A percentile compares a stretch with the other conserved stretches of the same genome.
These are phyloP conservation scores for Cyrtorhinus lividipennis DNA, from an alignment of 1,140 invertebrate species.

Conservation along the genomic window DNA sequence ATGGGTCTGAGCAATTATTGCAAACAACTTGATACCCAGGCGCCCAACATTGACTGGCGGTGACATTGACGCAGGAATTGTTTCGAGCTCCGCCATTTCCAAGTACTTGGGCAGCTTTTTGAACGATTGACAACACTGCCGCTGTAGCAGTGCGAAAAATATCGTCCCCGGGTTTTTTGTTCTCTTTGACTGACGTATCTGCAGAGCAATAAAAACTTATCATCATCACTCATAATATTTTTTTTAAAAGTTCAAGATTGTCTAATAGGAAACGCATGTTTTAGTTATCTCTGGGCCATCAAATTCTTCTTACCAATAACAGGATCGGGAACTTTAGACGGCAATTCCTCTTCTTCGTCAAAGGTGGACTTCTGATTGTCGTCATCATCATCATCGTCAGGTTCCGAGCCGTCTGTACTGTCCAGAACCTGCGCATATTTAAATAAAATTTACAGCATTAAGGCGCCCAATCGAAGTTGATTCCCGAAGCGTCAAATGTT, in stretches of 20 bases:
- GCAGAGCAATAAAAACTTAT: neutral
- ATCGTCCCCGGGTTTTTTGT: constrained; percentile 33
- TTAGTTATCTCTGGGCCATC: too few relatives aligned
- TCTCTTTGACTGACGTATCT: constrained; percentile 22
- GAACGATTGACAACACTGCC: constrained; percentile 73
- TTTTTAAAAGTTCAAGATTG: too few relatives aligned
- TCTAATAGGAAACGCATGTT: too few relatives aligned
- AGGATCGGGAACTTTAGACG: neutral
- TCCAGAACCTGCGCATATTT: neutral
- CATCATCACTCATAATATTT: too few relatives aligned
- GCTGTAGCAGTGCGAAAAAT: constrained; percentile 70
- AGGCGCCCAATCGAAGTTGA: too few relatives aligned
- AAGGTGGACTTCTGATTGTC: neutral
- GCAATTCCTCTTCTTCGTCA: neutral
- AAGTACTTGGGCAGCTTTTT: constrained; percentile 69
- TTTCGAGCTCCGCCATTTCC: constrained; percentile 4
- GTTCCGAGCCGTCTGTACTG: too few relatives aligned
- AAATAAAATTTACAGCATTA: too few relatives aligned
- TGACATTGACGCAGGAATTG: neutral
- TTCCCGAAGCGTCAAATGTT: too few relatives aligned
- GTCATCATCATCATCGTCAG: neutral
- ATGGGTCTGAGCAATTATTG: constrained; percentile 46
- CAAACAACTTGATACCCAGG: constrained; percentile 54
- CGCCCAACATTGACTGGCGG: constrained; percentile 34
- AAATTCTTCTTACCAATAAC: neutral